These are phyloP conservation scores for Macrosteles quadrilineatus DNA, from an alignment of 1,140 invertebrate species.

Conservation along the genomic window DNA sequence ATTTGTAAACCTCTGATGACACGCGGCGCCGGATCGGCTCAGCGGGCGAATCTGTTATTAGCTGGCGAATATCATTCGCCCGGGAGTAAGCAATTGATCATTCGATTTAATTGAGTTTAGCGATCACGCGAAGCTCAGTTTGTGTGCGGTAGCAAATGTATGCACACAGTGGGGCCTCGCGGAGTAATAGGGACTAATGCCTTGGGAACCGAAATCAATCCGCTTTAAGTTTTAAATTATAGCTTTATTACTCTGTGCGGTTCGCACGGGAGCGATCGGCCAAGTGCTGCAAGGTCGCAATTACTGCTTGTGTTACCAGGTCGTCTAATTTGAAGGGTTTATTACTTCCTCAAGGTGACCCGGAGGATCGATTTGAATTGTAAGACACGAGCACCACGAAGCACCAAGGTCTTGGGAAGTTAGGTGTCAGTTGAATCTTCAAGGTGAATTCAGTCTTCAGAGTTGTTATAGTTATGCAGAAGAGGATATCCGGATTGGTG, in stretches of 20 bases:
- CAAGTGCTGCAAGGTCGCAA: too few species aligned
- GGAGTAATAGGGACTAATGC: slow-evolving; percentile 12
- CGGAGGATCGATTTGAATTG: too few species aligned
- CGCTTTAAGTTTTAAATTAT: slow-evolving; percentile 13
- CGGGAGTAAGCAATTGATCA: slow-evolving; percentile 22
- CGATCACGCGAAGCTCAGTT: slow-evolving; percentile 10
- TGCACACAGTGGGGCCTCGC: not conserved
- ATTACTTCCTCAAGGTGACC: too few species aligned
- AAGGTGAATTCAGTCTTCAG: too few species aligned
- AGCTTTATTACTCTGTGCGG: slow-evolving; percentile 14
- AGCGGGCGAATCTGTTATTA: not conserved
- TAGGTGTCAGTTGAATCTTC: too few species aligned
- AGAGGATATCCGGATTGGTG: too few species aligned
- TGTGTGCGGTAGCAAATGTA: not conserved
- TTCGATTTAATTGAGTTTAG: slow-evolving; percentile 19
- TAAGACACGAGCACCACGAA: too few species aligned
- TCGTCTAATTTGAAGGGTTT: too few species aligned
- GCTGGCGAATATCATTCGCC: not conserved
- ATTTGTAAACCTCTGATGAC: not conserved
- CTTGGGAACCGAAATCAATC: slow-evolving; percentile 13
- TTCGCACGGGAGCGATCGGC: slow-evolving; percentile 21
- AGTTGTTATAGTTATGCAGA: too few species aligned
- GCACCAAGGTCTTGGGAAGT: too few species aligned
- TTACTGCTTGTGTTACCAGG: too few species aligned
- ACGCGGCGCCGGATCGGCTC: too few species aligned